Evolutionary conservation across 2,888 invertebrate species (phyloP), one percentile per base, ranked within the genome.

Genomic region (Slavum lentiscoides): DNA sequence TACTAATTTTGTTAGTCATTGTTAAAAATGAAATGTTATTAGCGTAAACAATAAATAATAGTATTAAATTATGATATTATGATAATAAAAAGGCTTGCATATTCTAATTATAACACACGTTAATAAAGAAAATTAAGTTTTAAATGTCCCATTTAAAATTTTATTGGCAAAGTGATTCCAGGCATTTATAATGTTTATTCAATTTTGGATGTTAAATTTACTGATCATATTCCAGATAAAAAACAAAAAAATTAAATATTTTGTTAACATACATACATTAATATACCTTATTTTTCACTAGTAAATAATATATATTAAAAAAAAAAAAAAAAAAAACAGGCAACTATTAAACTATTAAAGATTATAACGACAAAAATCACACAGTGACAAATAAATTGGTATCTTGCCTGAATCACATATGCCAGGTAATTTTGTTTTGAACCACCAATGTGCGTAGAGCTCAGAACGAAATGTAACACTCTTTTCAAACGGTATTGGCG

Each of bases 391-490:
- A 72, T 68, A 81, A 73, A 66, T 61, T 74, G 53, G 59, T 67
- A 74, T 76, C 82, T 82, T 82, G 82, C 82, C 82, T 82, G 82
- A 77, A 73, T 82, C 59, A 66, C 82, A 72, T 82, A 64, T 69
- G 70, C 69, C 72, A 67, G 43, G 70, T 86, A 94, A 89, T 86
- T 92, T 92, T 86, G 93, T 93, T 89, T 95, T 95, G 89, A 94
- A 91, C 94, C 94, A 95, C 95, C 95, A 95, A 88, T 95, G 95
- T 83, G 94, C 94, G 87, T 95, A 95, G 87, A 95, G 89, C 85
- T 94, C 94, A 70, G 94, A 94, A 82, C 92, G 92, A 87, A 92
- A 95, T 37, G 82, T 83, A 61, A 81, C 62, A 43, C 62, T 64
- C 30, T 82, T 80, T 59, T 77, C 17, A 23, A 72, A 30, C 23